Percentiles rank a stretch among this genome's conserved stretches.
Evolutionary conservation across 2,888 invertebrate genomes (phyloP).

Genomic region (Microplitis manilae): DNA sequence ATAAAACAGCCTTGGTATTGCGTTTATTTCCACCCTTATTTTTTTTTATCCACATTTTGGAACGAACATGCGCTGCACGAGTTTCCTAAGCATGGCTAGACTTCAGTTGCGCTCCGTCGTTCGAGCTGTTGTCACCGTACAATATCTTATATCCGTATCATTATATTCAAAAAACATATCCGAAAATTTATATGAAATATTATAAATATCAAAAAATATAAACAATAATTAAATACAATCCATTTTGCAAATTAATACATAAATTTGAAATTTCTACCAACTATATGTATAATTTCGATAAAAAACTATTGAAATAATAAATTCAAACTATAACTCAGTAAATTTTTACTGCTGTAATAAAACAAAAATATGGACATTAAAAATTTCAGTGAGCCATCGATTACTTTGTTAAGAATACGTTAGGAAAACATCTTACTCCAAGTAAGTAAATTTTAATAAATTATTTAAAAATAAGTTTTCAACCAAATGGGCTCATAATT

Average conservation of each 20-base stretch:
- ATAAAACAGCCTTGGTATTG: constrained; percentile 24
- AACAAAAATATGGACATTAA: neutral
- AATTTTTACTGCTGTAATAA: too few relatives aligned
- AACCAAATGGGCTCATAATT: neutral
- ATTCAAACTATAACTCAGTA: too few relatives aligned
- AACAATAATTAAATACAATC: neutral
- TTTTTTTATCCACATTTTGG: constrained; percentile 26
- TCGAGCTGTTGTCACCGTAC: constrained; percentile 44
- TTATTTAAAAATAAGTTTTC: neutral
- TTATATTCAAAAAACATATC: neutral
- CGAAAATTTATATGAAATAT: neutral
- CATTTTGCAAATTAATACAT: too few relatives aligned
- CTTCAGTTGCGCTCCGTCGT: constrained; percentile 52
- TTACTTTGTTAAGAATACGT: neutral
- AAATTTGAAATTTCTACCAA: too few relatives aligned
- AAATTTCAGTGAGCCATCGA: neutral
- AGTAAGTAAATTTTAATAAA: neutral
- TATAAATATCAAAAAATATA: neutral
- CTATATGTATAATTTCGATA: too few relatives aligned
- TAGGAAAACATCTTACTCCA: neutral
- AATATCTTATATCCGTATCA: constrained; percentile 2
- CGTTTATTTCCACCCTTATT: constrained; percentile 22
- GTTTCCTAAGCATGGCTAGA: constrained; percentile 49
- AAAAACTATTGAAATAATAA: too few relatives aligned
- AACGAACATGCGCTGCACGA: constrained; percentile 51